phyloP scores from a whole-genome alignment of 1,140 invertebrate genomes.

The Drosophila pruinosa region DNA sequence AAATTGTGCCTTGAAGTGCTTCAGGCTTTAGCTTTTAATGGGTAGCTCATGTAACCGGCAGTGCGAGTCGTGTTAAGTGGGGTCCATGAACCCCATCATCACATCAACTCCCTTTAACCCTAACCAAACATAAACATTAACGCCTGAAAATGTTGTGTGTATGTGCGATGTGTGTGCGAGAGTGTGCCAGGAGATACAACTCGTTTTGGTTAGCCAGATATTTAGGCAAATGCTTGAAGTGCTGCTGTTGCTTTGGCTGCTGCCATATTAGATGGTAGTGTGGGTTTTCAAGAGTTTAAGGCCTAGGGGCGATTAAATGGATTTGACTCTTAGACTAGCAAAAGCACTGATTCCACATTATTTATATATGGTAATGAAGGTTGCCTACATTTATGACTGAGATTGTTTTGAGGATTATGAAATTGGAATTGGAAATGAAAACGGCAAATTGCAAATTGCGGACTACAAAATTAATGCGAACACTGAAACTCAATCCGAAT shows the following conservation, averaged over 20 bases:
- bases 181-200: slow-evolving; percentile 19
- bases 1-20: slow-evolving; percentile 36
- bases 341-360: slow-evolving; percentile 34
- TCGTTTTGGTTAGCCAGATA: slow-evolving; percentile 39
- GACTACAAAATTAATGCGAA: background rate
- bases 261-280: slow-evolving; percentile 36
- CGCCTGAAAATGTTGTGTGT: slow-evolving; percentile 49
- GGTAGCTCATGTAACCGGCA: slow-evolving; percentile 27
- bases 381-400: slow-evolving; percentile 41
- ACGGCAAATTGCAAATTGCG: background rate
- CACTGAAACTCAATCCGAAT: background rate
- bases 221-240: slow-evolving; percentile 37
- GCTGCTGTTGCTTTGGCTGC: slow-evolving; percentile 6
- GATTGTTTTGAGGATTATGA: slow-evolving; percentile 19
- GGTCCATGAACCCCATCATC: slow-evolving; percentile 54
- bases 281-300: slow-evolving; percentile 15
- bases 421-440: slow-evolving; percentile 22
- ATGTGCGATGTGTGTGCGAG: slow-evolving; percentile 16
- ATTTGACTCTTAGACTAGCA: slow-evolving; percentile 53
- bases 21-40: slow-evolving; percentile 37
- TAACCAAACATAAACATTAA: slow-evolving; percentile 53
- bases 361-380: slow-evolving; percentile 41
- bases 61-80: slow-evolving; percentile 55
- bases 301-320: slow-evolving; percentile 59
- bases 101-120: slow-evolving; percentile 11